A percentile compares a stretch with the other conserved stretches of the same genome.
phyloP scores from a whole-genome alignment of 2,888 invertebrate genomes.

The Dorcus hopei region DNA sequence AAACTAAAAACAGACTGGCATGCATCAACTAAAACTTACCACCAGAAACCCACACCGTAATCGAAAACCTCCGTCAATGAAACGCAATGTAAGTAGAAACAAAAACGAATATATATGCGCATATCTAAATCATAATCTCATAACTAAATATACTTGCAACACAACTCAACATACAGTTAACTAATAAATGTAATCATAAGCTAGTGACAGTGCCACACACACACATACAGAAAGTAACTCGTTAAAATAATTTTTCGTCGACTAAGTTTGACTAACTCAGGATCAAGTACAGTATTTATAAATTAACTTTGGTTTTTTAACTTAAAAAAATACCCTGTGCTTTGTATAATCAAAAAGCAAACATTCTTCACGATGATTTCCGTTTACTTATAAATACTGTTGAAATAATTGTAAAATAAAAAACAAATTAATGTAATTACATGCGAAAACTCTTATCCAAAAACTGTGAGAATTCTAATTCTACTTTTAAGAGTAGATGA shows the following conservation, averaged over 20 bases:
- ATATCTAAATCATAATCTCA: background rate
- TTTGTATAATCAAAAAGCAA: no score
- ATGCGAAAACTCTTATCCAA: no score
- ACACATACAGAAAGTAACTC: background rate
- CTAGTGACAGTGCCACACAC: background rate
- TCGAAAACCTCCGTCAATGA: slow-evolving; percentile 42
- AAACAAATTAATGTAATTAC: no score
- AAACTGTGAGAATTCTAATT: no score
- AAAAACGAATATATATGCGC: slow-evolving; percentile 19
- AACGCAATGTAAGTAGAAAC: slow-evolving; percentile 40
- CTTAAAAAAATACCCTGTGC: no score
- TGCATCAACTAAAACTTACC: slow-evolving; percentile 40
- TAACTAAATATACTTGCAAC: slow-evolving; percentile 8
- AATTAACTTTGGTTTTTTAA: no score
- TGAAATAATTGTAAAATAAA: no score
- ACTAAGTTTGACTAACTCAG: no score
- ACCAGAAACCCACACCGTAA: slow-evolving; percentile 28
- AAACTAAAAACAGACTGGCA: background rate
- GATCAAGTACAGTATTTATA: no score
- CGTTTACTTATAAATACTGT: no score
- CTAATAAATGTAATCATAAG: background rate
- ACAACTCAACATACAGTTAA: background rate
- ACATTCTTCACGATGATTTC: no score
- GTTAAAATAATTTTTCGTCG: background rate
- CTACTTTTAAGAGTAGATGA: no score